These are phyloP conservation scores for Chaitophorus viminalis DNA, from an alignment of 2,888 invertebrate genomes.

Conservation along the genomic window DNA sequence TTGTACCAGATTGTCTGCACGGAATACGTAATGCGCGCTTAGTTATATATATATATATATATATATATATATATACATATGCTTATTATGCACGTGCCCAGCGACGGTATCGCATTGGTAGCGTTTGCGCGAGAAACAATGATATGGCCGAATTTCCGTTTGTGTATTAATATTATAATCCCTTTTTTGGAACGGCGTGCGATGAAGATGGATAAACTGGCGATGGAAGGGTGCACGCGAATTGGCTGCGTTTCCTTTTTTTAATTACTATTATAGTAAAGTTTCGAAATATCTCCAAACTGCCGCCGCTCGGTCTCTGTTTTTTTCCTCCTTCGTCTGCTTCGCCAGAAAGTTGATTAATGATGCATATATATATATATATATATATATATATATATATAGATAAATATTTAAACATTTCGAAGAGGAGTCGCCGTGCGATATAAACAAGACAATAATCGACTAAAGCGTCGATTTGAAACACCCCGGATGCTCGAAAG, in stretches of 20 bases:
- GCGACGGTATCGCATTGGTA: neutral
- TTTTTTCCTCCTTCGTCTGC: neutral
- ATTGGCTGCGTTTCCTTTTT: slow-evolving; percentile 53
- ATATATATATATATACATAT: neutral
- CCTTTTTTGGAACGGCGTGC: slow-evolving; percentile 39
- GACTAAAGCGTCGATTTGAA: neutral
- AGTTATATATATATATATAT: too few species aligned
- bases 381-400: neutral
- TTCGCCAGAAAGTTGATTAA: slow-evolving; percentile 34
- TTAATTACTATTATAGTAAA: slow-evolving; percentile 33
- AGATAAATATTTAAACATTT: too few species aligned
- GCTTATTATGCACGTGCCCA: neutral
- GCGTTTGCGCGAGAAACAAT: neutral
- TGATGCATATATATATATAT: slow-evolving; percentile 2
- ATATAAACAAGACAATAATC: slow-evolving; percentile 5
- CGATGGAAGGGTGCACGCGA: neutral
- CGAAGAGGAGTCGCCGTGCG: neutral
- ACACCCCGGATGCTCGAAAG: neutral
- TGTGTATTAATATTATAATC: neutral
- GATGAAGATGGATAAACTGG: slow-evolving; percentile 36
- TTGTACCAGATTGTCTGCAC: slow-evolving; percentile 11
- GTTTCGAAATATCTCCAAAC: neutral
- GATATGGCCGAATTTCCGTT: slow-evolving; percentile 17
- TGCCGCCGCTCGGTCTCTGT: neutral
- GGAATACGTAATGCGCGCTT: too few species aligned